Evolutionary conservation across 2,888 invertebrate species (phyloP).

Genomic region (Polyommatus icarus): DNA sequence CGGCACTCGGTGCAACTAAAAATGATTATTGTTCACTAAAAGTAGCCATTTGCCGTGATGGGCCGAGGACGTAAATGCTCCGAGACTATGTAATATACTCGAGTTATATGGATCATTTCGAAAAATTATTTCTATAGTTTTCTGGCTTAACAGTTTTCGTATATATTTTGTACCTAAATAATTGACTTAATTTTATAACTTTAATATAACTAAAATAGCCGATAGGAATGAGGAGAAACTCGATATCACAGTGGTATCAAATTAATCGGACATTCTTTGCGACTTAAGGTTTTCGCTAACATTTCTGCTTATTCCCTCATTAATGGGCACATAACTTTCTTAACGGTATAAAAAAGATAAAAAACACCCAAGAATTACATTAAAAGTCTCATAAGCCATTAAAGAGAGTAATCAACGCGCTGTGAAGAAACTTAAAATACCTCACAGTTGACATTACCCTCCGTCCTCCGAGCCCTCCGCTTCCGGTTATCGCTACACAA

Average conservation of each 20-base stretch:
- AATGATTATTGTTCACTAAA: constrained; percentile 79
- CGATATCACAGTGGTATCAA: no score
- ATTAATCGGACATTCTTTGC: neutral
- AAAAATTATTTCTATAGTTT: no score
- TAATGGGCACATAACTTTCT: constrained; percentile 4
- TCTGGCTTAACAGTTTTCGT: no score
- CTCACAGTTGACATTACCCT: constrained; percentile 77
- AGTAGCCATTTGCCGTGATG: constrained; percentile 74
- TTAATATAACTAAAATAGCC: no score
- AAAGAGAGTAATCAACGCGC: constrained; percentile 62
- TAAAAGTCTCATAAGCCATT: constrained; percentile 47
- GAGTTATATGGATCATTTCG: neutral
- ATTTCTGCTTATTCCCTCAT: neutral
- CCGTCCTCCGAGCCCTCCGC: constrained; percentile 74
- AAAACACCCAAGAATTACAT: constrained; percentile 40
- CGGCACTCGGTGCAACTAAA: constrained; percentile 74
- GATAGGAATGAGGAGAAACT: no score
- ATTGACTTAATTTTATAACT: no score
- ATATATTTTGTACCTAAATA: no score
- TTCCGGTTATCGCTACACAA: constrained; percentile 80
- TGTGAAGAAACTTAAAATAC: constrained; percentile 72
- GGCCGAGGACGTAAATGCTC: constrained; percentile 47
- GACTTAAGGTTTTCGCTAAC: neutral
- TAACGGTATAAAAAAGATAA: constrained; percentile 1
- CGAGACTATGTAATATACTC: neutral